Evolutionary conservation across 2,113 vertebrate genomes (phyloP).

Genomic region (Oostethus manadensis): DNA sequence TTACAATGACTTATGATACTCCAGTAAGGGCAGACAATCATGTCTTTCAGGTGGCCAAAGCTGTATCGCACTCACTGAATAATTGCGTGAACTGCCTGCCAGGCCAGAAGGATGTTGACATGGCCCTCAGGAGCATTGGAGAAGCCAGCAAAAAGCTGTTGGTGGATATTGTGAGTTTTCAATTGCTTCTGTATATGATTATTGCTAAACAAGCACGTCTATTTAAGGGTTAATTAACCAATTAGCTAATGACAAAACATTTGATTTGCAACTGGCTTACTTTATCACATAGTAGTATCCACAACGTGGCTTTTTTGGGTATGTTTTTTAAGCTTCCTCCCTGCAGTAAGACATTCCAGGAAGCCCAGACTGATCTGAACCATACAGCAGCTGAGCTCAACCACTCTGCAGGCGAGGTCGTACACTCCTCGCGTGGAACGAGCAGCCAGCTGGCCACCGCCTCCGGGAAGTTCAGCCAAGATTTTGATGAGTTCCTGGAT

Average conservation of each 20-base stretch:
- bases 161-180: constrained; percentile 84
- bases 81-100: constrained; percentile 98
- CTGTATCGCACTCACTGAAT: constrained; percentile 95
- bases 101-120: constrained; percentile 97
- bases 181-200: not conserved
- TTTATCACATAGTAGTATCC: constrained; percentile 7
- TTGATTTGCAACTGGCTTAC: constrained; percentile 17
- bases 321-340: constrained; percentile 78
- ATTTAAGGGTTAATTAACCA: not conserved
- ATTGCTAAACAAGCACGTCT: constrained; percentile 2
- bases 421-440: constrained; percentile 90
- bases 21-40: constrained; percentile 26
- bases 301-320: constrained; percentile 14
- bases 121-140: constrained; percentile 95
- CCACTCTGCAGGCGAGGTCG: constrained; percentile 96
- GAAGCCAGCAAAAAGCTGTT: constrained; percentile 98
- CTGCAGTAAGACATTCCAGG: constrained; percentile 93
- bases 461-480: constrained; percentile 95
- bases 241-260: not conserved
- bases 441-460: constrained; percentile 90
- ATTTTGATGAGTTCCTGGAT: constrained; percentile 97
- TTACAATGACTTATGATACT: constrained; percentile 43
- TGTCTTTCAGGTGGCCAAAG: constrained; percentile 89
- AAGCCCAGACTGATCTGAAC: constrained; percentile 95
- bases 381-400: constrained; percentile 95